Conservation (phyloP, 2,113 vertebrate genomes). For the Struthidea cinerea region DNA sequence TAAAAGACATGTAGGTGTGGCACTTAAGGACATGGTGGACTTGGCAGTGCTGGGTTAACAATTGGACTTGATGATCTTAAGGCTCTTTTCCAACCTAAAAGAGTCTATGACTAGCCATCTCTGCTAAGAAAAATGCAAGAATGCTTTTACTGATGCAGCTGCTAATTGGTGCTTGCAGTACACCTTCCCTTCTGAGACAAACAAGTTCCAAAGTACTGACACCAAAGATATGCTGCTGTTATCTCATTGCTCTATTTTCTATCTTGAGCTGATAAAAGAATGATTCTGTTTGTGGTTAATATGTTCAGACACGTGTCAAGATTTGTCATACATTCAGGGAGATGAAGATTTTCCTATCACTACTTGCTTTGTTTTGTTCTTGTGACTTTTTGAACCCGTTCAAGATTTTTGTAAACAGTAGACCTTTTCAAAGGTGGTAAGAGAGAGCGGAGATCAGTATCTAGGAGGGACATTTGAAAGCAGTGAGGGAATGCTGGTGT, state of each 20-base stretch:
- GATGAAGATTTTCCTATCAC: constrained; percentile 15
- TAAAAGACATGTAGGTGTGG: background rate
- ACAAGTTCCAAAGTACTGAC: background rate
- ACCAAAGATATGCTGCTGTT: background rate
- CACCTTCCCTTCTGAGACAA: background rate
- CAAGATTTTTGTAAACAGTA: background rate
- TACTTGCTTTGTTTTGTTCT: background rate
- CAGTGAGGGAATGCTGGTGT: background rate
- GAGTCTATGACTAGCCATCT: background rate
- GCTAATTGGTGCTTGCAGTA: background rate
- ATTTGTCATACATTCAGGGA: background rate
- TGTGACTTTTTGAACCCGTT: background rate
- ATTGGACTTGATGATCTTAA: background rate
- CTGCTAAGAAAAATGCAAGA: background rate
- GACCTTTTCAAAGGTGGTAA: background rate
- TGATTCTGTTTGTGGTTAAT: constrained; percentile 27
- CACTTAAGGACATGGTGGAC: background rate
- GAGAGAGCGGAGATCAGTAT: background rate
- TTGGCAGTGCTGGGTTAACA: background rate
- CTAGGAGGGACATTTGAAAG: background rate
- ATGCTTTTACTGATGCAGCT: background rate
- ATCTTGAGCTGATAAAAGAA: background rate
- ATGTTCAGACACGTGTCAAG: background rate
- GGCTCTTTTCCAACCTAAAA: background rate
- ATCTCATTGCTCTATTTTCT: background rate